These are phyloP conservation scores for Phataginus tetradactyla DNA, from an alignment of 2,797 vertebrate genomes.

Conservation along the genomic window DNA sequence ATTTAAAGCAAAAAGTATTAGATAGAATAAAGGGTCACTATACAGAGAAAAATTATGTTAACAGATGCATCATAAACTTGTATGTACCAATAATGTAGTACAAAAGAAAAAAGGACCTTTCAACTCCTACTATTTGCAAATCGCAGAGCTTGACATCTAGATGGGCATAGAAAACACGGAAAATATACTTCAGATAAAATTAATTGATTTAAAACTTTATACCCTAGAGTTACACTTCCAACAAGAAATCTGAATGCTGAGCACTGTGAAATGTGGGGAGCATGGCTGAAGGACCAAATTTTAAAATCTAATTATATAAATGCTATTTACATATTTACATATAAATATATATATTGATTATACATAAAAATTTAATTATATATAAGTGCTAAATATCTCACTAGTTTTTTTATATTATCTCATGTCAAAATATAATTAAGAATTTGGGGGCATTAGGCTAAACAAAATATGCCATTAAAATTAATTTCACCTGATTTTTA, in stretches of 20 bases:
- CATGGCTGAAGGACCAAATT: neutral
- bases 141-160: neutral
- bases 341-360: too few species aligned
- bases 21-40: neutral
- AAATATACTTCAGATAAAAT: neutral
- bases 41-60: neutral
- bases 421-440: neutral
- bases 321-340: too few species aligned
- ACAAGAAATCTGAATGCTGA: fast-evolving
- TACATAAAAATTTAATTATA: neutral
- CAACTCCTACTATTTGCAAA: neutral
- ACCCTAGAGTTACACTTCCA: fast-evolving
- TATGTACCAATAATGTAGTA: neutral
- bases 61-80: neutral
- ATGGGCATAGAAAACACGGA: fast-evolving
- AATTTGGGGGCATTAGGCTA: neutral
- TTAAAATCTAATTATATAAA: too few species aligned
- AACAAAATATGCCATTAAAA: neutral
- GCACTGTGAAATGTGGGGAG: neutral
- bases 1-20: conserved; percentile 26
- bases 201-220: neutral
- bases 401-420: neutral
- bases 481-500: neutral
- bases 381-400: neutral
- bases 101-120: neutral